phyloP scores from a whole-genome alignment of 2,888 invertebrate genomes.

The Latrodectus hesperus region DNA sequence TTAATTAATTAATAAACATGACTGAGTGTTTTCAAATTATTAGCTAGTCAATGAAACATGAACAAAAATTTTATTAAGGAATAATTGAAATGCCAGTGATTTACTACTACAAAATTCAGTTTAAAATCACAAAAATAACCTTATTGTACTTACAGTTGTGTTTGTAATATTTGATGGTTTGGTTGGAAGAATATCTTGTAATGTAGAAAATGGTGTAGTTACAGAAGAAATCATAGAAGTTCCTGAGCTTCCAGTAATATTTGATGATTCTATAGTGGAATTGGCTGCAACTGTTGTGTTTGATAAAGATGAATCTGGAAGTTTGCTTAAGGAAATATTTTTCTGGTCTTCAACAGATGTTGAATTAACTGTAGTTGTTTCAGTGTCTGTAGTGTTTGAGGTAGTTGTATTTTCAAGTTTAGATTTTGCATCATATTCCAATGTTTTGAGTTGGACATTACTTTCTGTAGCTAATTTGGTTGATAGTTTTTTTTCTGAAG shows the following conservation, averaged over 20 bases:
- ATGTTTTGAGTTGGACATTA: constrained; percentile 11
- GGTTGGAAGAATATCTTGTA: constrained; percentile 37
- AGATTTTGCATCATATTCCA: constrained; percentile 20
- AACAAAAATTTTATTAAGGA: no score
- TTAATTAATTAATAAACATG: no score
- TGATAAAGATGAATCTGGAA: background rate
- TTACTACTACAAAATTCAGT: no score
- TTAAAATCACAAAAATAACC: no score
- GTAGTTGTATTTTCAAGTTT: constrained; percentile 27
- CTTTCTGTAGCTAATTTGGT: constrained; percentile 28
- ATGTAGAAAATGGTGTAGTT: background rate
- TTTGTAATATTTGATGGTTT: constrained; percentile 46
- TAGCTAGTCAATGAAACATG: no score
- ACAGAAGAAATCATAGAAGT: background rate
- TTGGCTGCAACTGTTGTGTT: constrained; percentile 2
- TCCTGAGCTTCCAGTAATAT: background rate
- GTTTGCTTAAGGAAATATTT: constrained; percentile 16
- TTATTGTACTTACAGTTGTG: constrained; percentile 38
- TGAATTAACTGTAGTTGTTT: background rate
- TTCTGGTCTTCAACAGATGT: constrained; percentile 16
- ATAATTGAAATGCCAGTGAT: no score
- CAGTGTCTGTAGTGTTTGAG: background rate
- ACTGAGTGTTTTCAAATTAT: no score
- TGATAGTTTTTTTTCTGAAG: constrained; percentile 27
- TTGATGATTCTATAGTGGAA: background rate